Percentiles rank a stretch among this genome's conserved stretches.
Conservation (phyloP, 2,113 vertebrate genomes). For the Trichomycterus rosablanca region DNA sequence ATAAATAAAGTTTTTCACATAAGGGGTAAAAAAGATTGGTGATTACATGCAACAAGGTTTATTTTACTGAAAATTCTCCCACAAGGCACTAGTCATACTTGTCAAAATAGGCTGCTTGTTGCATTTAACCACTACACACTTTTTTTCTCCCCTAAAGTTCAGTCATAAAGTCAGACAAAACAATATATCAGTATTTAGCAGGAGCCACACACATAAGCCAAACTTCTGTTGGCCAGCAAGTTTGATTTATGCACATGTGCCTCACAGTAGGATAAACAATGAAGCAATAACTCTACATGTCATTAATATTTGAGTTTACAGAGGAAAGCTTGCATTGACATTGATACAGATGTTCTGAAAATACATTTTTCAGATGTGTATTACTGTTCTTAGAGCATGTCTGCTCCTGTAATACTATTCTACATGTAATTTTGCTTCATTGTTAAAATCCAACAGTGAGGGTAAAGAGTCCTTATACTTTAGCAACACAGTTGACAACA, state of each 20-base stretch:
- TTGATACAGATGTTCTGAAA: too few species aligned
- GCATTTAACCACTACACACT: neutral
- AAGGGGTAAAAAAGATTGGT: too few species aligned
- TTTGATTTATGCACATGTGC: conserved; percentile 7
- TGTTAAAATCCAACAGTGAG: neutral
- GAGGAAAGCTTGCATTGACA: too few species aligned
- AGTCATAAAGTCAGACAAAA: neutral
- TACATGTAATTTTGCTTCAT: neutral
- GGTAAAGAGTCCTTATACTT: neutral
- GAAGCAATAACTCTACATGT: conserved; percentile 7
- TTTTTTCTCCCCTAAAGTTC: neutral
- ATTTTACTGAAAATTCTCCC: too few species aligned
- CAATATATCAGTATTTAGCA: neutral
- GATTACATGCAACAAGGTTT: too few species aligned
- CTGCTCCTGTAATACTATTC: too few species aligned
- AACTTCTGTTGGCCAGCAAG: neutral
- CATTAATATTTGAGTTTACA: conserved; percentile 28
- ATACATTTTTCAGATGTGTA: too few species aligned
- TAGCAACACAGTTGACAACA: neutral
- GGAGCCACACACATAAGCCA: conserved; percentile 1
- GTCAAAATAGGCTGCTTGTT: neutral
- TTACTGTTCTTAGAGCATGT: too few species aligned
- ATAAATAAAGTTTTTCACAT: too few species aligned
- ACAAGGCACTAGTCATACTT: too few species aligned
- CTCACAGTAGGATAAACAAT: neutral